Evolutionary conservation across 2,113 vertebrate species (phyloP), one percentile per base, ranked within the genome.

Genomic region (Amphilophus citrinellus): DNA sequence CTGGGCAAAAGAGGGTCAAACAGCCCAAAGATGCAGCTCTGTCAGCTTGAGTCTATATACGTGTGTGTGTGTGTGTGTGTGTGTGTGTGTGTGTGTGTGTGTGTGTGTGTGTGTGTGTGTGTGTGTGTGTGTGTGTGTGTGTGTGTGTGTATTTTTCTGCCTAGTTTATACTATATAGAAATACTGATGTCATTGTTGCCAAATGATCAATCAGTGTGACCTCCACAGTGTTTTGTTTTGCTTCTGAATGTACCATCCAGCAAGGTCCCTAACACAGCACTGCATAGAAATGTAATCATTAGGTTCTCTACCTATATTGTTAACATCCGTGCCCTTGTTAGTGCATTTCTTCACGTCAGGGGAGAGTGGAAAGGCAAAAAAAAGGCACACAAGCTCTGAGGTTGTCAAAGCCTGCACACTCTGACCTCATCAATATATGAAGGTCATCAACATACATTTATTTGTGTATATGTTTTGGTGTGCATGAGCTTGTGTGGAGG

Each of bases 1-100:
- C 68, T 11, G 32, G 18, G 27, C 32, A 84, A 87, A 87, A 63
- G 27, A 56, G 62, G 89, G 84, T 86, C 86, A 85, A 20, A 17
- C 44, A 78, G 77, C 66, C 47, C 10, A 22, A 61, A 79, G 61
- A 79, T 56, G 83, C 13, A 62, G 32, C 71, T 62, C 32, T 59
- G 77, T 87, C 30, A 79, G 32, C 14, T 61, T 73, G 65, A 4
- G 35, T 73, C 11, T 68, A 17, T 53, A 24, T 37, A 39, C 8
- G 7, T 50, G 6, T 42, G 5, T 22, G 2, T 42, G 0, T 20
- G 0, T 58, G 3, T 58, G 4, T 22, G 11, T 60, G 13, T 27
- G 24, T 61, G 59, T 27, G 58, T 15, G 58, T 27, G 13, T 60
- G 24, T 60, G 10, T 59, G 22, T 24, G 2, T 24, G 57, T 60